phyloP scores from a whole-genome alignment of 2,888 invertebrate genomes.

The Criorhina ranunculi region DNA sequence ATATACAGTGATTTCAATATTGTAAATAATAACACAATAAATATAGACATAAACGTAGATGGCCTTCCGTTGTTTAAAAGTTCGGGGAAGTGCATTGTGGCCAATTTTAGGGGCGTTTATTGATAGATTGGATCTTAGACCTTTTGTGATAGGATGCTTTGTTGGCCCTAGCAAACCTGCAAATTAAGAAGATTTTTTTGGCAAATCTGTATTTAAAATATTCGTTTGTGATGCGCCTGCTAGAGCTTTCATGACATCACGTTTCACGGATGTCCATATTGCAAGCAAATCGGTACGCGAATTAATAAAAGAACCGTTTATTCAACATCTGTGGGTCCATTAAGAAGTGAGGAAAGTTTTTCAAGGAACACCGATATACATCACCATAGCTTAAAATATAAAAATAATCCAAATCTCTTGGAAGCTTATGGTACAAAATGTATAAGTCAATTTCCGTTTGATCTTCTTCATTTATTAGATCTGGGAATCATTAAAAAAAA shows the following conservation, averaged over 20 bases:
- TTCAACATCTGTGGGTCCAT: slow-evolving; percentile 7
- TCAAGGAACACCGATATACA: slow-evolving; percentile 26
- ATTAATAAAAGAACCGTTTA: slow-evolving; percentile 11
- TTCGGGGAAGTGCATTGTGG: slow-evolving; percentile 28
- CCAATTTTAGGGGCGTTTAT: slow-evolving; percentile 31
- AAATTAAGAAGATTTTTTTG: neutral
- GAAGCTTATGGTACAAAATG: slow-evolving; percentile 36
- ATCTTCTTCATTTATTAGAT: slow-evolving; percentile 41
- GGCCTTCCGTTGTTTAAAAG: slow-evolving; percentile 43
- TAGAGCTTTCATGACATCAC: slow-evolving; percentile 24
- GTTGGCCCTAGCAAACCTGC: slow-evolving; percentile 22
- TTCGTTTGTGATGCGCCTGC: slow-evolving; percentile 40
- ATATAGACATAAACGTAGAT: slow-evolving; percentile 46
- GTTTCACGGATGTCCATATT: slow-evolving; percentile 19
- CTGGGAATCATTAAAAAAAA: slow-evolving; percentile 34
- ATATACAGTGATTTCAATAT: too few relatives aligned
- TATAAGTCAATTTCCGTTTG: slow-evolving; percentile 41
- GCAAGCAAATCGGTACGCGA: slow-evolving; percentile 24
- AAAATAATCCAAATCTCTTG: slow-evolving; percentile 20
- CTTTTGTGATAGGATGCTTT: slow-evolving; percentile 36
- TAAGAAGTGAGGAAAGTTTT: slow-evolving; percentile 39
- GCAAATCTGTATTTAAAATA: neutral
- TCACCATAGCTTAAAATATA: slow-evolving; percentile 33
- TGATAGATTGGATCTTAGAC: slow-evolving; percentile 10
- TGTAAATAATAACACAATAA: slow-evolving; percentile 43